Evolutionary conservation across 2,888 invertebrate genomes (phyloP).

Genomic region (Leistus spinibarbis): DNA sequence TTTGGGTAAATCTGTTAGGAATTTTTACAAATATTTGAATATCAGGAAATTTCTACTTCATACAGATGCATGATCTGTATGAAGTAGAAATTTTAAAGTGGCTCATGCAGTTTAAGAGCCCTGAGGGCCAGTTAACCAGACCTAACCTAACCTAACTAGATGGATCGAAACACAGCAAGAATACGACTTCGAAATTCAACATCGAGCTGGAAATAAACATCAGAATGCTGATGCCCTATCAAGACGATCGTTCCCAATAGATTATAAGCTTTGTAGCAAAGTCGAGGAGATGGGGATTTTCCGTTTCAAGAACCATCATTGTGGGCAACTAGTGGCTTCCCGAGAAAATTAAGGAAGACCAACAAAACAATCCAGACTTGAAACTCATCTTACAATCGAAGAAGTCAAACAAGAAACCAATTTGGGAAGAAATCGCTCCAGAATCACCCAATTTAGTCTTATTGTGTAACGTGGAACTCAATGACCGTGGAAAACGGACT

Average conservation of each 20-base stretch:
- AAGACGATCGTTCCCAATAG: background rate
- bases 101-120: conserved; percentile 48
- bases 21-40: conserved; percentile 46
- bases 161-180: conserved; percentile 48
- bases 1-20: conserved; percentile 44
- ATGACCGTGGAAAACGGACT: background rate
- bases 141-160: too few relatives aligned
- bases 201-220: conserved; percentile 43
- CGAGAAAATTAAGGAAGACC: background rate
- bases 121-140: conserved; percentile 50
- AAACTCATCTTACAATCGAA: background rate
- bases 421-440: background rate
- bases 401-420: background rate
- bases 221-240: background rate
- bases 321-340: background rate
- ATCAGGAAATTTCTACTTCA: conserved; percentile 45
- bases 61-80: conserved; percentile 50
- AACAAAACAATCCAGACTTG: background rate
- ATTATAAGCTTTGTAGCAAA: background rate
- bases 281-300: too few relatives aligned
- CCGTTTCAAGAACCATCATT: too few relatives aligned
- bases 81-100: conserved; percentile 49
- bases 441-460: background rate
- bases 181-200: conserved; percentile 46
- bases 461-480: background rate